These are phyloP conservation scores for Rutpela maculata DNA, from an alignment of 2,888 invertebrate genomes.

Conservation along the genomic window DNA sequence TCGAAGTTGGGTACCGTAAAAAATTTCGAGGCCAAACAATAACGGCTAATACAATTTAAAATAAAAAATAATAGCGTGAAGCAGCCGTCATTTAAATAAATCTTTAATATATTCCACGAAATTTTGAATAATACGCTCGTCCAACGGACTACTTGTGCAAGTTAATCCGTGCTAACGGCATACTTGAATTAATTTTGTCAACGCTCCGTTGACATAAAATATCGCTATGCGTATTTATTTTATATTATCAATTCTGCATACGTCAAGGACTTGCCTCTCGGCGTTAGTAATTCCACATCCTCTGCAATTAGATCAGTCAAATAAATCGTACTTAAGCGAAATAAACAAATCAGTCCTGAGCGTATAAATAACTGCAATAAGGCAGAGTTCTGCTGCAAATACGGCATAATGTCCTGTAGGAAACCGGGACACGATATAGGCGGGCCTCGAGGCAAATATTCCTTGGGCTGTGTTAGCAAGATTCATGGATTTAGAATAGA, in stretches of 20 bases:
- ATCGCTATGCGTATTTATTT: neutral
- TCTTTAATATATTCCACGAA: too few species aligned
- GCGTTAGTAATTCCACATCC: slow-evolving; percentile 18
- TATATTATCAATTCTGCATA: neutral
- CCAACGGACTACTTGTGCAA: too few species aligned
- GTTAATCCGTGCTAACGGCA: too few species aligned
- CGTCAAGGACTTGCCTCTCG: neutral
- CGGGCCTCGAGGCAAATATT: slow-evolving; percentile 69
- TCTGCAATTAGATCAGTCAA: slow-evolving; percentile 39
- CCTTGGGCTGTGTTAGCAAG: slow-evolving; percentile 68
- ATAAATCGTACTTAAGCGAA: slow-evolving; percentile 45
- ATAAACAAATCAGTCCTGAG: slow-evolving; percentile 63
- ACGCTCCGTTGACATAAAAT: too few species aligned
- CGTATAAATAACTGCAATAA: slow-evolving; percentile 68
- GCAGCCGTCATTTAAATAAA: too few species aligned
- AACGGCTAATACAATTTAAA: too few species aligned
- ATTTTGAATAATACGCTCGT: too few species aligned
- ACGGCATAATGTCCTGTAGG: slow-evolving; percentile 66
- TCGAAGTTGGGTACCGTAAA: too few species aligned
- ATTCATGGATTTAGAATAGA: slow-evolving; percentile 68
- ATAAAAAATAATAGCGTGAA: too few species aligned
- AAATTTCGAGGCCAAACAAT: too few species aligned
- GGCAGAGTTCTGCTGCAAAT: slow-evolving; percentile 61
- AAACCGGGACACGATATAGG: slow-evolving; percentile 70
- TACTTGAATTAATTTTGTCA: too few species aligned